Base-by-base conservation (phyloP, 2,797 vertebrate genomes). In the Lateolabrax maculatus region DNA sequence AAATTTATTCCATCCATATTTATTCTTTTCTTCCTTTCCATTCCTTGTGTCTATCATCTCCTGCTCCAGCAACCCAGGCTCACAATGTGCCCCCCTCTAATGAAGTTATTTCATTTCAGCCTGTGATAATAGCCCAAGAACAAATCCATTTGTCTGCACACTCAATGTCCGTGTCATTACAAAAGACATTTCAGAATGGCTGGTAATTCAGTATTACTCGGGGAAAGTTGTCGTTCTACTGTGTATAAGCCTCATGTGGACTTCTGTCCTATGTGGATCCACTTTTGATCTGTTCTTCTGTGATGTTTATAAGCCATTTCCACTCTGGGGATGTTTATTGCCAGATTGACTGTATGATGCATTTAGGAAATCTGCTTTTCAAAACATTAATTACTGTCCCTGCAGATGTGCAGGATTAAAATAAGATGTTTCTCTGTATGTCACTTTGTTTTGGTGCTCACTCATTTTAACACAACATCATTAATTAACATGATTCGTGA, bases 101-200 rank as follows among this genome's bases (percentile, higher is more conserved):
- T 87, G 56, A 80, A 85, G 73, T 86, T 80, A 87, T 87, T 86
- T 84, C 25, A 71, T 86, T 78, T 79, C 71, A 66, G 79, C 52
- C 67, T 43, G 70, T 81, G 79, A 86, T 88, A 84, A 88, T 72
- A 63, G 48, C 57, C 76, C 15, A 46, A 56, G 82, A 84, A 86
- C 65, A 85, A 79, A 88, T 81, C 71, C 72, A 69, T 89, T 82
- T 72, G 34, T 75, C 71, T 80, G 79, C 79, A 68, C 77, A 73
- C 69, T 88, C 68, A 72, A 37, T 63, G 77, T 81, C 79, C 41
- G 31, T 76, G 79, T 84, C 82, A 87, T 83, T 74, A 79, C 66
- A 79, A 79, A 78, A 85, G 71, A 84, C 60, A 53, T 86, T 77
- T 77, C 75, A 55, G 62, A 84, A 79, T 12, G 34, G 62, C 36